Evolutionary conservation across 2,888 invertebrate species (phyloP).

Genomic region (Mesochorus sp.): DNA sequence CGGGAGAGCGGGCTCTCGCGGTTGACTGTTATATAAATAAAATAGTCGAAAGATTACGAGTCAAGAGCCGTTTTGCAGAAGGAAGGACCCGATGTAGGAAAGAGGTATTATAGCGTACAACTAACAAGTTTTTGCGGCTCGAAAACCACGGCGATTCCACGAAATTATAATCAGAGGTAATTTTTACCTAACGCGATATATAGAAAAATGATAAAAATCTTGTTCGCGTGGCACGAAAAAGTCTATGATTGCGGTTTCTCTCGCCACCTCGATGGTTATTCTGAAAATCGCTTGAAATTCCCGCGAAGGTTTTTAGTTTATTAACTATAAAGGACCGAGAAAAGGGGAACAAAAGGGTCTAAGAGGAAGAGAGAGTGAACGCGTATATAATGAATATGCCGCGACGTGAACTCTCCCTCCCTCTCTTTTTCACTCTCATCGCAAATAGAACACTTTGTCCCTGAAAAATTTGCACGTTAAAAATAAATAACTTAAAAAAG

Average conservation of each 20-base stretch:
- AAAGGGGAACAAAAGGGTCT: background rate
- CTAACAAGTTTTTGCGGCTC: background rate
- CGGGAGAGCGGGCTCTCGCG: background rate
- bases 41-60: conserved; percentile 19
- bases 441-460: background rate
- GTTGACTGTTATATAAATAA: conserved; percentile 14
- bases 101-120: background rate
- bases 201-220: conserved; percentile 22
- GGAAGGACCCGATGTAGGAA: background rate
- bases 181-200: conserved; percentile 22
- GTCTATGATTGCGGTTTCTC: conserved; percentile 19
- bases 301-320: background rate
- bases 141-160: conserved; percentile 6
- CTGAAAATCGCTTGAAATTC: conserved; percentile 5
- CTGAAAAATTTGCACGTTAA: too few relatives aligned
- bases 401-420: too few relatives aligned
- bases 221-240: conserved; percentile 34
- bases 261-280: conserved; percentile 13
- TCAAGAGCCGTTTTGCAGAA: conserved; percentile 25
- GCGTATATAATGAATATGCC: background rate
- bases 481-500: too few relatives aligned
- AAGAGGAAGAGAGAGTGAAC: background rate
- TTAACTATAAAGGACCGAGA: background rate
- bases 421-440: too few relatives aligned
- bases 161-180: conserved; percentile 35